Evolutionary conservation across 2,888 invertebrate genomes (phyloP).

Genomic region (Melangyna quadrimaculata): DNA sequence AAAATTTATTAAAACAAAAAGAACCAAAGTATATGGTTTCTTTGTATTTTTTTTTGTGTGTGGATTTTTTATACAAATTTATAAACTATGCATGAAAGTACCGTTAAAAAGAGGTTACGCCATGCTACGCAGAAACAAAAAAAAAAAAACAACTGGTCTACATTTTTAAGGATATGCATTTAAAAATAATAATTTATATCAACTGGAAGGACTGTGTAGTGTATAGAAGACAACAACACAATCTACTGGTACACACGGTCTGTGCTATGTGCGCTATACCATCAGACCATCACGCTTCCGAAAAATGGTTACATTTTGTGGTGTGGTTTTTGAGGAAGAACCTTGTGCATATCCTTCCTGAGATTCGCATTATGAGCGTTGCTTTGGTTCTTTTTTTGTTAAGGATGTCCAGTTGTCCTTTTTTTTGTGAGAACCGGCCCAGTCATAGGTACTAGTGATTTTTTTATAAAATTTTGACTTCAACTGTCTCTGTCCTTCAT

Average conservation of each 20-base stretch:
- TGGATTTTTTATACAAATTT: slow-evolving; percentile 32
- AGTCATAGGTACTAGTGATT: too few relatives aligned
- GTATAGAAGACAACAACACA: slow-evolving; percentile 31
- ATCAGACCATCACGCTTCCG: slow-evolving; percentile 1
- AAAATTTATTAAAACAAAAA: slow-evolving; percentile 40
- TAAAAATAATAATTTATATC: slow-evolving; percentile 54
- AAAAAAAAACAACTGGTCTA: background rate
- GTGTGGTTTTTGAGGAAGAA: slow-evolving; percentile 43
- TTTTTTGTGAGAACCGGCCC: background rate
- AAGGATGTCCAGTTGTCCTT: background rate
- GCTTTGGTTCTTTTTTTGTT: background rate
- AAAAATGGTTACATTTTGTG: slow-evolving; percentile 34
- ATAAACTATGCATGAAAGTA: slow-evolving; percentile 51
- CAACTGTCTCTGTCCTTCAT: too few relatives aligned
- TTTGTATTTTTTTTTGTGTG: background rate
- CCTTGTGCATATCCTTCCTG: slow-evolving; percentile 32
- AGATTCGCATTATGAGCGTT: slow-evolving; percentile 8
- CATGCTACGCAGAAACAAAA: background rate
- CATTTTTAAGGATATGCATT: slow-evolving; percentile 37
- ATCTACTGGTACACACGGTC: background rate
- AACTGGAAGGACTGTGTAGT: slow-evolving; percentile 19
- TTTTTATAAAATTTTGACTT: too few relatives aligned
- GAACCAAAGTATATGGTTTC: background rate
- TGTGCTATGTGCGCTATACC: background rate
- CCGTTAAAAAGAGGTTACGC: slow-evolving; percentile 11